These are phyloP conservation scores for Galagoides demidoff DNA, from an alignment of 2,797 vertebrate genomes.

Conservation along the genomic window DNA sequence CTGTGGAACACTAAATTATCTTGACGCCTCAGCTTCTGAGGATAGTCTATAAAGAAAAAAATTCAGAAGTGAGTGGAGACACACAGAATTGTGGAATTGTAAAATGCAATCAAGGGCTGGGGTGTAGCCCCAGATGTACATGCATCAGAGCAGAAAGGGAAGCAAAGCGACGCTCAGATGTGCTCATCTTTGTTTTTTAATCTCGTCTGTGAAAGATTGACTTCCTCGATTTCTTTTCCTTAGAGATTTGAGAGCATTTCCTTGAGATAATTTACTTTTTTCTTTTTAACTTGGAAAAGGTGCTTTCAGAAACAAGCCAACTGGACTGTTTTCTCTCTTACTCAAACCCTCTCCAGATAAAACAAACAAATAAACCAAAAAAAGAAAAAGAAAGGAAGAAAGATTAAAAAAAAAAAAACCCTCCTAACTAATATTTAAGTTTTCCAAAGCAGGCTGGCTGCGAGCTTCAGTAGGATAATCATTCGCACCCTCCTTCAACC, in stretches of 20 bases:
- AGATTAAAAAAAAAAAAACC: not conserved
- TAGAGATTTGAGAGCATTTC: conserved; percentile 48
- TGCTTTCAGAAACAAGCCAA: conserved; percentile 58
- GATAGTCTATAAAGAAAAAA: conserved; percentile 66
- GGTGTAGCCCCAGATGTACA: not conserved
- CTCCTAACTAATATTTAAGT: conserved; percentile 74
- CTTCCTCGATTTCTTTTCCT: conserved; percentile 61
- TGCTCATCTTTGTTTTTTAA: conserved; percentile 36
- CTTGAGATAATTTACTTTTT: conserved; percentile 55
- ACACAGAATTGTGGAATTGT: not conserved
- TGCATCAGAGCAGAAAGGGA: not conserved
- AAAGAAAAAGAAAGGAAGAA: not conserved
- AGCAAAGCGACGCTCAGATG: not conserved
- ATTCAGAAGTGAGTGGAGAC: conserved; percentile 58
- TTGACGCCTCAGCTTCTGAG: conserved; percentile 64
- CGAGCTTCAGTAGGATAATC: conserved; percentile 80
- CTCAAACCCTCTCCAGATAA: conserved; percentile 28
- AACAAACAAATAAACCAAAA: conserved; percentile 68
- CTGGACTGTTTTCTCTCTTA: conserved; percentile 20
- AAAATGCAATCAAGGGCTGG: not conserved
- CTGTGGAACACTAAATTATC: conserved; percentile 63
- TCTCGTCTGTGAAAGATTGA: conserved; percentile 57
- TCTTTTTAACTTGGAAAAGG: conserved; percentile 53
- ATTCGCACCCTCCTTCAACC: conserved; percentile 85
- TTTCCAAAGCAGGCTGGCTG: conserved; percentile 79